Evolutionary conservation across 2,888 invertebrate genomes (phyloP).

Genomic region (Latheticus oryzae): DNA sequence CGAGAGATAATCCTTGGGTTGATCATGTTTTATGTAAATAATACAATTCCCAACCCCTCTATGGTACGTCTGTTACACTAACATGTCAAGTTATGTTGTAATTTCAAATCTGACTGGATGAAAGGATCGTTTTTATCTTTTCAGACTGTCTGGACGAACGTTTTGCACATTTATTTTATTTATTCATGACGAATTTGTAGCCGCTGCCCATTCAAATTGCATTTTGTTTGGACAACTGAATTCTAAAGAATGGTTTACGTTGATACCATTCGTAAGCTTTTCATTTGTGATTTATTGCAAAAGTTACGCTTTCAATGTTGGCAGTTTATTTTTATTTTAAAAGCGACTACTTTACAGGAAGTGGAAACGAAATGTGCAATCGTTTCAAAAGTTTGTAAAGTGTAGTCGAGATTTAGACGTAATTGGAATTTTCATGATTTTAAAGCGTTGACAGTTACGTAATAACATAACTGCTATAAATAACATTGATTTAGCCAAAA

Average conservation of each 20-base stretch:
- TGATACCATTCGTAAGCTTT: slow-evolving; percentile 1
- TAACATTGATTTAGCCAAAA: too few relatives aligned
- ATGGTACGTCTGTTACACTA: slow-evolving; percentile 17
- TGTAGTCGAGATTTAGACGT: too few relatives aligned
- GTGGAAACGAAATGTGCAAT: too few relatives aligned
- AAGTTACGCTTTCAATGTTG: not conserved
- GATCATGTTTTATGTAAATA: slow-evolving; percentile 49
- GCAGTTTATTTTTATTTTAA: not conserved
- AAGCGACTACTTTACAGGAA: not conserved
- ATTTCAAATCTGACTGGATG: slow-evolving; percentile 9
- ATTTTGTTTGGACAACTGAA: not conserved
- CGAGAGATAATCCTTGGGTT: slow-evolving; percentile 39
- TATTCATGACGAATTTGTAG: slow-evolving; percentile 11
- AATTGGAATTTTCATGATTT: too few relatives aligned
- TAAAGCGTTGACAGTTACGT: too few relatives aligned
- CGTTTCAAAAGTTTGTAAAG: too few relatives aligned
- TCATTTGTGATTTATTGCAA: slow-evolving; percentile 1
- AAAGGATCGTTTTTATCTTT: slow-evolving; percentile 15
- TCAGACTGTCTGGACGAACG: slow-evolving; percentile 5
- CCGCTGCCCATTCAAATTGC: slow-evolving; percentile 3
- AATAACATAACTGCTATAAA: too few relatives aligned
- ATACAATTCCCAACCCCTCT: slow-evolving; percentile 44
- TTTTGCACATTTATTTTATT: slow-evolving; percentile 17
- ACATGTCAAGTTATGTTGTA: slow-evolving; percentile 20
- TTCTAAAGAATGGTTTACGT: slow-evolving; percentile 4